These are phyloP conservation scores for Lepidurus arcticus DNA, from an alignment of 1,140 invertebrate genomes.

Conservation along the genomic window DNA sequence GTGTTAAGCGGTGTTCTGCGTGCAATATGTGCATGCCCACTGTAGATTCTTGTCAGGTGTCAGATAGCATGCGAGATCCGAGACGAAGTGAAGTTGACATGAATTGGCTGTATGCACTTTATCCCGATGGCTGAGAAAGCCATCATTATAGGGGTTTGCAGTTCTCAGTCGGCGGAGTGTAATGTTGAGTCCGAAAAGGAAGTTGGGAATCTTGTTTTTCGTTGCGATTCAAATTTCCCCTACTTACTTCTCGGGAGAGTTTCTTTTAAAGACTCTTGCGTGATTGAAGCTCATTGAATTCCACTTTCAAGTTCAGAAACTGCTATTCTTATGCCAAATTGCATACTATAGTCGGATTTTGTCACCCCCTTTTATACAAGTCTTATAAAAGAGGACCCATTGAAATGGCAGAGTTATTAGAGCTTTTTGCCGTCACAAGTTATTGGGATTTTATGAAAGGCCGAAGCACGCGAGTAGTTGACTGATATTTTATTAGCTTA, in stretches of 20 bases:
- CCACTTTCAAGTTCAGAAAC: background rate
- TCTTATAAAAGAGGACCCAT: background rate
- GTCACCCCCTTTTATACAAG: background rate
- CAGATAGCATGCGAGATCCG: background rate
- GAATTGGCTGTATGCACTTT: background rate
- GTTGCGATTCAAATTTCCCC: too few relatives aligned
- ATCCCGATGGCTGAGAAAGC: background rate
- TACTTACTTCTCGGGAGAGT: too few relatives aligned
- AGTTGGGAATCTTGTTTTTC: too few relatives aligned
- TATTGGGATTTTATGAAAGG: background rate
- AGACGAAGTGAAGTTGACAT: background rate
- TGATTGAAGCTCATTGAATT: background rate
- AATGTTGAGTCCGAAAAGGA: background rate
- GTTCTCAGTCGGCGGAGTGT: background rate
- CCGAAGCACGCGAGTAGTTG: background rate
- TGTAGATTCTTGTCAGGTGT: conserved; percentile 1
- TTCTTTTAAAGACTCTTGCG: too few relatives aligned
- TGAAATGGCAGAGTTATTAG: background rate
- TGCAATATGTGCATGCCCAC: conserved; percentile 4
- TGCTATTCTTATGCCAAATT: background rate
- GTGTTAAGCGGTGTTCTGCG: background rate
- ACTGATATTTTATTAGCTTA: background rate
- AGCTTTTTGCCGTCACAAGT: background rate
- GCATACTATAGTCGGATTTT: background rate
- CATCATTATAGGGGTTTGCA: background rate